These are phyloP conservation scores for Polietes domitor DNA, from an alignment of 2,888 invertebrate genomes.

Conservation along the genomic window DNA sequence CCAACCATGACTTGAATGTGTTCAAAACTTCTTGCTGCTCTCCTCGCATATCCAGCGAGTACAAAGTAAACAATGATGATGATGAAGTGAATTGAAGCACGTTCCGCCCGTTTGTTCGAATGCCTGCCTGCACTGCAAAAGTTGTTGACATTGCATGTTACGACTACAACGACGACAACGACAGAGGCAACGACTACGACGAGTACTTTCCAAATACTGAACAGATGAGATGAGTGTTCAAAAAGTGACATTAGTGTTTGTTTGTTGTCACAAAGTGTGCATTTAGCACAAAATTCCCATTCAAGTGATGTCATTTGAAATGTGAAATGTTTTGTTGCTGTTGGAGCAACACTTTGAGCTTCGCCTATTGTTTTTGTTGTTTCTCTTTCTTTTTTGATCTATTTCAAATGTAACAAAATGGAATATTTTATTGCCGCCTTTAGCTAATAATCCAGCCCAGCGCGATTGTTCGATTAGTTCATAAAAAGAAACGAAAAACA, in stretches of 20 bases:
- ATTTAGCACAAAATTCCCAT: constrained; percentile 8
- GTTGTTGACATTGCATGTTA: constrained; percentile 20
- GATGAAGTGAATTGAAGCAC: constrained; percentile 8
- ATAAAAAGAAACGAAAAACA: no score
- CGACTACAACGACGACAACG: no score
- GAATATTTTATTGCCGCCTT: neutral
- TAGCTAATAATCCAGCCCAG: neutral
- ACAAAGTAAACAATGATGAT: neutral
- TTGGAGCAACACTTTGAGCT: neutral
- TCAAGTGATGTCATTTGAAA: constrained; percentile 6
- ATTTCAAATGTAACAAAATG: neutral
- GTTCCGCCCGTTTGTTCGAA: neutral
- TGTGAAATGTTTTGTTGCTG: neutral
- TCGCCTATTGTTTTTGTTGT: neutral
- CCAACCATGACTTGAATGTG: no score
- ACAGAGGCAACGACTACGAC: no score
- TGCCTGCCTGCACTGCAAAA: neutral
- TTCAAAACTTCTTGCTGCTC: neutral
- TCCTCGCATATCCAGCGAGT: no score
- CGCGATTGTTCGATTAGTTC: neutral
- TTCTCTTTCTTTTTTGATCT: neutral
- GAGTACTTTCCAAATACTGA: neutral
- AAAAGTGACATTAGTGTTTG: neutral
- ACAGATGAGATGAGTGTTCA: neutral
- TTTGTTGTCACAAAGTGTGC: constrained; percentile 8